Evolutionary conservation across 2,797 vertebrate species (phyloP), one percentile per base, ranked within the genome.

Genomic region (Percopsis omiscomaycus): DNA sequence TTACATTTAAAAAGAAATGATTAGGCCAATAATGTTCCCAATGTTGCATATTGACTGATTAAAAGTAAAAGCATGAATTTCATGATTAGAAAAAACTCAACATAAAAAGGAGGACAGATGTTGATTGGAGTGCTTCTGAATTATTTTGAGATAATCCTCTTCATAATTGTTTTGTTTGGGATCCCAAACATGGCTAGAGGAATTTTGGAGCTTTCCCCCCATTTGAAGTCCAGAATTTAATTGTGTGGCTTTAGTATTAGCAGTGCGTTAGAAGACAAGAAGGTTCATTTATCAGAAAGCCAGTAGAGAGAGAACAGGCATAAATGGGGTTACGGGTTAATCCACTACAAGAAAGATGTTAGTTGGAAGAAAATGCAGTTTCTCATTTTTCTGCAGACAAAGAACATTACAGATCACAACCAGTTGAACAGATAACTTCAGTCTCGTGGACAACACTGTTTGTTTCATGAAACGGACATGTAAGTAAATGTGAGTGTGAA

Each of bases 311-410:
- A 87, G 68, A 49, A 88, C 61, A 89, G 86, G 84, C 90, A 85
- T 77, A 80, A 82, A 85, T 83, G 72, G 87, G 74, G 85, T 81
- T 83, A 88, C 84, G 83, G 91, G 88, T 93, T 92, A 91, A 92
- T 89, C 79, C 89, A 89, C 90, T 92, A 93, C 89, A 86, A 89
- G 88, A 90, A 91, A 91, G 73, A 81, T 80, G 92, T 94, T 93
- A 93, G 92, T 92, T 64, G 74, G 84, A 88, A 89, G 87, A 77
- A 91, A 92, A 93, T 93, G 93, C 92, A 93, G 92, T 93, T 93
- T 94, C 92, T 93, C 92, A 94, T 92, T 91, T 69, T 67, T 84
- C 81, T 79, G 82, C 86, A 87, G 85, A 90, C 87, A 91, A 86
- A 79, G 66, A 71, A 86, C 89, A 92, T 90, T 90, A 91, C 89